Evolutionary conservation across 1,140 invertebrate species (phyloP), one percentile per base, ranked within the genome.

Genomic region (Magallana gigas): DNA sequence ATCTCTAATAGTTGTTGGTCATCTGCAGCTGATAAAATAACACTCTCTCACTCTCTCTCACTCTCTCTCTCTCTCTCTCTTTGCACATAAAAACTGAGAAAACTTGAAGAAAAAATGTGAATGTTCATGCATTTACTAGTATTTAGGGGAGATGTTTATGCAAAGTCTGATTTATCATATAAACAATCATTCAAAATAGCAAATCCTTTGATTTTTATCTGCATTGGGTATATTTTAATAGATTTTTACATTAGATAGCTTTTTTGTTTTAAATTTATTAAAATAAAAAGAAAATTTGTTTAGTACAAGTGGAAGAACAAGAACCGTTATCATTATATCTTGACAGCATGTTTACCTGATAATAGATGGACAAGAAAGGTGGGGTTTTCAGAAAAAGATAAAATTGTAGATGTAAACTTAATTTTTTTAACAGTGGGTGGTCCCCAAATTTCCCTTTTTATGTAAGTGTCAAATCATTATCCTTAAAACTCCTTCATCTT

Each of bases 361-460:
- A 76, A 76, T 76, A 76, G 68, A 76, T 76, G 68, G 68, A 76
- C 68, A 76, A 29, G 23, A 76, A 29, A 76, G 18, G 68, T 76
- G 68, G 23, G 68, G 68, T 76, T 29, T 29, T 29, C 23, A 76
- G 68, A 76, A 76, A 23, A 29, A 76, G 68, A 29, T 76, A 29
- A 23, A 12, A 76, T 12, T 76, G 23, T 29, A 29, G 36, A 23
- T 29, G 23, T 48, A 76, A 76, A 36, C 11, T 76, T 36, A 18
- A 76, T 76, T 76, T 76, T 76, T 76, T 76, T 76, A 76, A 36
- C 68, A 76, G 68, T 76, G 68, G 68, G 68, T 76, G 68, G 68
- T 76, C 68, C 8, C 11, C 11, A 60, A 62, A 12, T 16, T 16
- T 62, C 60, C n/a, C n/a, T n/a, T 76, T 76, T 29, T 76, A 29